phyloP scores from a whole-genome alignment of 2,113 vertebrate species.

The Aplodontia rufa region DNA sequence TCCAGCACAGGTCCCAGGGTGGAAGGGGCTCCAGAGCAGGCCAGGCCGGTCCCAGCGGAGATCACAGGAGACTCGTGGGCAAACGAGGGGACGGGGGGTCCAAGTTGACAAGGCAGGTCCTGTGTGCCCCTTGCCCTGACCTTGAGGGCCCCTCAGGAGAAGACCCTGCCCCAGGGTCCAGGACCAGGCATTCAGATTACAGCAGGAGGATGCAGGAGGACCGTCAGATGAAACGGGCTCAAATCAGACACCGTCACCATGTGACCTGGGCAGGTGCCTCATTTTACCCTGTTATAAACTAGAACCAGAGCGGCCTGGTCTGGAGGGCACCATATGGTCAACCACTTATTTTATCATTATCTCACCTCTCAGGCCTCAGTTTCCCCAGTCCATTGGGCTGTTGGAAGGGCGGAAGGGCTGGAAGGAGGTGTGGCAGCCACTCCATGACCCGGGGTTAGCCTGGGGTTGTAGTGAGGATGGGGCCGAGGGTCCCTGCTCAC shows the following conservation, averaged over 20 bases:
- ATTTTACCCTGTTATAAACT: neutral
- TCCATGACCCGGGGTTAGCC: rapidly evolving
- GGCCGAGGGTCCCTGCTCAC: rapidly evolving
- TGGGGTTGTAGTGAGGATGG: rapidly evolving
- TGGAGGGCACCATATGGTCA: neutral
- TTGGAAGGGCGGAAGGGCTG: neutral
- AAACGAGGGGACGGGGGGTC: neutral
- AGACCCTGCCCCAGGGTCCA: no score
- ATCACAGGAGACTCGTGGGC: neutral
- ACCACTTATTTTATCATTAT: rapidly evolving
- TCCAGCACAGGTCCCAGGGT: conserved; percentile 6
- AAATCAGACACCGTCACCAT: neutral
- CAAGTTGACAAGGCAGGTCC: neutral
- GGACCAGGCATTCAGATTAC: neutral
- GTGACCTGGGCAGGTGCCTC: neutral
- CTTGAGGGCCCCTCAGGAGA: neutral
- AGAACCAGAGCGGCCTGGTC: neutral
- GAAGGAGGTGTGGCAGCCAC: neutral
- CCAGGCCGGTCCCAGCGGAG: neutral
- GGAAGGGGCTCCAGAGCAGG: neutral
- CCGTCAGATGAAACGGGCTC: neutral
- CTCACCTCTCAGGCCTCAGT: neutral
- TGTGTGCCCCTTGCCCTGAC: neutral
- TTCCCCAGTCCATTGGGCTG: neutral
- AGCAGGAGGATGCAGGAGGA: rapidly evolving